Conservation (phyloP, 2,888 invertebrate species). For the Lasius fuliginosus region DNA sequence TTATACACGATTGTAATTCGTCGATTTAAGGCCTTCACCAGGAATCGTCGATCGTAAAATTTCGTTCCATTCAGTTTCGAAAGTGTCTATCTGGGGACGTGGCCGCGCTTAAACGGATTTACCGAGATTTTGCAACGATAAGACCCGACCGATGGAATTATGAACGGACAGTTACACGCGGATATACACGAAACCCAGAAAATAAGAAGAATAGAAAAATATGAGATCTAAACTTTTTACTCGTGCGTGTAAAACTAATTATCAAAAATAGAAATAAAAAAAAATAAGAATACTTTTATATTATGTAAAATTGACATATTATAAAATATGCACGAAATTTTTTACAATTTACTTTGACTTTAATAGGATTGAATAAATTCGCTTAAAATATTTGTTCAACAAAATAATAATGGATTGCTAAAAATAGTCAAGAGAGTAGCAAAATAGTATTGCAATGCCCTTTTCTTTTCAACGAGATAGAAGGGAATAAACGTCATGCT, state of each 20-base stretch:
- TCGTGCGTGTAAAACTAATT: neutral
- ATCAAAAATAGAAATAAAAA: conserved; percentile 1
- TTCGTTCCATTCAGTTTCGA: conserved; percentile 26
- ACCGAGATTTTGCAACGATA: conserved; percentile 24
- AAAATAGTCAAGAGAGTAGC: neutral
- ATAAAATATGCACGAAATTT: neutral
- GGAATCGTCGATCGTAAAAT: conserved; percentile 21
- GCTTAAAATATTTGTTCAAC: neutral
- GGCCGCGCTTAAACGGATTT: neutral
- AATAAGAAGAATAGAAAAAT: neutral
- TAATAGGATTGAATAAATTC: neutral
- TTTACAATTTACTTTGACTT: neutral
- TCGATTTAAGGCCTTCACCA: conserved; percentile 3
- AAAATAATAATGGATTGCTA: neutral
- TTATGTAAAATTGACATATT: conserved; percentile 6
- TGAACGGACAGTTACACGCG: neutral
- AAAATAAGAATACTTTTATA: neutral
- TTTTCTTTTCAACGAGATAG: conserved; percentile 7
- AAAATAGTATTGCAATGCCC: neutral
- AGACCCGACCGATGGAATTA: conserved; percentile 1
- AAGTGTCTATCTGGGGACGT: neutral
- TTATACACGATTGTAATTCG: conserved; percentile 10
- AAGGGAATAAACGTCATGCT: neutral
- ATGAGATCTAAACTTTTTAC: neutral
- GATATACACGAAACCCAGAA: neutral